Conservation (phyloP, 1,140 invertebrate genomes). For the Zaprionus inermis region DNA sequence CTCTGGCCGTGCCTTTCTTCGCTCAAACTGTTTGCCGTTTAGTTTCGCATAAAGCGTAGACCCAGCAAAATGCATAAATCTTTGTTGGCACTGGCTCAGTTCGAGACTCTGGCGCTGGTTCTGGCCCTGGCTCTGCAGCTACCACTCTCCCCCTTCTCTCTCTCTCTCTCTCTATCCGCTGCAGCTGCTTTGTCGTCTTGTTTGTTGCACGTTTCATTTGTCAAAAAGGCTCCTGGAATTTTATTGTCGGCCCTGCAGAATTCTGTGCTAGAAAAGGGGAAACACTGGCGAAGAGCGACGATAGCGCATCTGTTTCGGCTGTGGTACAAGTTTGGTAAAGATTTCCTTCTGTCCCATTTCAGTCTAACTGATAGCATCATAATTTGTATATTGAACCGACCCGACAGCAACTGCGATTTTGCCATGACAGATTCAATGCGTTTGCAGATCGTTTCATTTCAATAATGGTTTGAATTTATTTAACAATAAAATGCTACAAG, state of each 20-base stretch:
- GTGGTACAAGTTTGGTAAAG: background rate
- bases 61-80: conserved; percentile 75
- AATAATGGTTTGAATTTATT: too few relatives aligned
- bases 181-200: conserved; percentile 57
- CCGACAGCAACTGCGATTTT: background rate
- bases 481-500: too few relatives aligned
- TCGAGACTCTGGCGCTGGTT: conserved; percentile 8
- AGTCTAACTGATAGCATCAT: background rate
- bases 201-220: conserved; percentile 79
- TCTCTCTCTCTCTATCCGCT: too few relatives aligned
- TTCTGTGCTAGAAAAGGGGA: background rate
- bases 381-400: background rate
- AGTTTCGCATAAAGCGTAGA: conserved; percentile 71
- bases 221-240: conserved; percentile 69
- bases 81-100: conserved; percentile 66
- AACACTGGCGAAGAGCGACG: background rate
- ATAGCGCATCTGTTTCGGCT: background rate
- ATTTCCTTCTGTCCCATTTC: background rate
- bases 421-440: background rate
- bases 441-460: background rate
- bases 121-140: conserved; percentile 1
- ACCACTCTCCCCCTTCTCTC: conserved; percentile 3
- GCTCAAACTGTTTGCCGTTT: conserved; percentile 76
- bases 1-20: conserved; percentile 48
- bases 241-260: conserved; percentile 49